A percentile compares a stretch with the other conserved stretches of the same genome.
Evolutionary conservation across 2,888 invertebrate species (phyloP).

Genomic region (Hemaris fuciformis): DNA sequence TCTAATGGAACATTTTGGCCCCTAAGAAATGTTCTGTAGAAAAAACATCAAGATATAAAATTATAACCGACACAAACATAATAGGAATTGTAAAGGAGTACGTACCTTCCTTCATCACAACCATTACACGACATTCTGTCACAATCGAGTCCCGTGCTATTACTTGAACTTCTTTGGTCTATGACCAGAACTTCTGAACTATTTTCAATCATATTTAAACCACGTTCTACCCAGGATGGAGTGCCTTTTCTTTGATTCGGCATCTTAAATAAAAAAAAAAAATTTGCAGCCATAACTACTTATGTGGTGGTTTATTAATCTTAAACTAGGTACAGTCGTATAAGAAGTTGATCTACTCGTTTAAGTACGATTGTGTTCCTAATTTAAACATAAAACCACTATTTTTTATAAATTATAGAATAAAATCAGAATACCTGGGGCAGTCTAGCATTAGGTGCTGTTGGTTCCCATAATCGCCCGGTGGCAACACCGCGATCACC

Average conservation of each 20-base stretch:
- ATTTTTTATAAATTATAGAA: too few relatives aligned
- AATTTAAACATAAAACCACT: neutral
- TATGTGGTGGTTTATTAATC: neutral
- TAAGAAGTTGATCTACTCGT: too few relatives aligned
- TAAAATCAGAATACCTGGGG: constrained; percentile 60
- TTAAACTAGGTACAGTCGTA: too few relatives aligned
- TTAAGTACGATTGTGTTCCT: too few relatives aligned
- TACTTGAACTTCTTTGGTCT: constrained; percentile 77
- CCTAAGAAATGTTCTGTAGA: constrained; percentile 85
- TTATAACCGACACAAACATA: neutral
- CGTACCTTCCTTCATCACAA: constrained; percentile 73
- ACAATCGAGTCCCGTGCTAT: constrained; percentile 67
- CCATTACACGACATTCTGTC: constrained; percentile 73
- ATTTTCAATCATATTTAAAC: constrained; percentile 78
- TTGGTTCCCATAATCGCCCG: constrained; percentile 85
- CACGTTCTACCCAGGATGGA: constrained; percentile 81
- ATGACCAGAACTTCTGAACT: constrained; percentile 80
- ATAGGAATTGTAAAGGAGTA: neutral
- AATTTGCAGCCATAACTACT: neutral
- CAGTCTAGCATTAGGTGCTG: constrained; percentile 70
- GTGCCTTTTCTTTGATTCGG: constrained; percentile 76
- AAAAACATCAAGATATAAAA: constrained; percentile 23
- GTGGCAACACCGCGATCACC: constrained; percentile 86
- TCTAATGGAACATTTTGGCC: constrained; percentile 94
- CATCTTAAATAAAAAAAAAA: constrained; percentile 51